Percentiles rank a stretch among this genome's conserved stretches.
Conservation (phyloP, 2,888 invertebrate genomes). For the Aethes cnicana region DNA sequence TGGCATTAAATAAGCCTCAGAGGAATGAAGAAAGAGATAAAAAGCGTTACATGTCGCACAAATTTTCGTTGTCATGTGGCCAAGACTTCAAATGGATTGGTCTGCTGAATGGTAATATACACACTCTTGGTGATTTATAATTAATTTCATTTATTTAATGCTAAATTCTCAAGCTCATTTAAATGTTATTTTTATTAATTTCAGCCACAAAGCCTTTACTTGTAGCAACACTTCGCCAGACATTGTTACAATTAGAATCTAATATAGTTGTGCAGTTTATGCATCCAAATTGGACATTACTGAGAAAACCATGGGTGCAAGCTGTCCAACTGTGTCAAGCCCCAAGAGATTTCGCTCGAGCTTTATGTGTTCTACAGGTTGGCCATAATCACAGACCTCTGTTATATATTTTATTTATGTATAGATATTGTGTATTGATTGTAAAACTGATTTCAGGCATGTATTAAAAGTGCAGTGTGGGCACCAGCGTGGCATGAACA, state of each 20-base stretch:
- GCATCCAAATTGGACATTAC: slow-evolving; percentile 96
- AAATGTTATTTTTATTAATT: slow-evolving; percentile 33
- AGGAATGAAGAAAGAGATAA: slow-evolving; percentile 98
- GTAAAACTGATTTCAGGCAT: slow-evolving; percentile 76
- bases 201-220: slow-evolving; percentile 86
- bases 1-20: slow-evolving; percentile 96
- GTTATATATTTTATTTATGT: no score
- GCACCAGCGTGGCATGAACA: slow-evolving; percentile 98
- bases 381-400: slow-evolving; percentile 24
- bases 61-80: slow-evolving; percentile 94
- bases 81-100: slow-evolving; percentile 98
- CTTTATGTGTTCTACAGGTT: slow-evolving; percentile 91
- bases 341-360: slow-evolving; percentile 93
- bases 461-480: slow-evolving; percentile 95
- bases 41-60: slow-evolving; percentile 96
- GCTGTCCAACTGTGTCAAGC: slow-evolving; percentile 92
- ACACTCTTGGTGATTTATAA: no score
- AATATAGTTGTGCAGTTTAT: slow-evolving; percentile 93
- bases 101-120: slow-evolving; percentile 85
- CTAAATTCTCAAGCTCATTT: slow-evolving; percentile 14
- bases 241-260: slow-evolving; percentile 92
- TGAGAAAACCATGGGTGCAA: slow-evolving; percentile 94
- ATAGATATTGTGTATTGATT: slow-evolving; percentile 24
- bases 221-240: slow-evolving; percentile 92
- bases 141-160: slow-evolving; percentile 19